A percentile compares a stretch with the other conserved stretches of the same genome.
Conservation (phyloP, 1,140 invertebrate species). For the Musca domestica region DNA sequence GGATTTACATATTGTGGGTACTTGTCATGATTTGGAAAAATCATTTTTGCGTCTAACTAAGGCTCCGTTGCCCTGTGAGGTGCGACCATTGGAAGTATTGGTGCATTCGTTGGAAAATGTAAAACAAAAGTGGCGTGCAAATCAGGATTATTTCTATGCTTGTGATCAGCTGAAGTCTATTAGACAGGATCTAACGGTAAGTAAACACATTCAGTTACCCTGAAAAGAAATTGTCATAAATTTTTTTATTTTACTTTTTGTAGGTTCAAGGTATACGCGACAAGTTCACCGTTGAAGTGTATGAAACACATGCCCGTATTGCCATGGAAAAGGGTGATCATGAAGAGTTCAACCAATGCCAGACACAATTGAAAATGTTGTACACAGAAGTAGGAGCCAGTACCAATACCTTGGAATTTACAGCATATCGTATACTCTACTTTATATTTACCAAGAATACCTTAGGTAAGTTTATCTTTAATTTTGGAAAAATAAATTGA, state of each 20-base stretch:
- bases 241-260: constrained; percentile 29
- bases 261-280: constrained; percentile 94
- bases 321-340: constrained; percentile 96
- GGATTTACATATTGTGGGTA: constrained; percentile 88
- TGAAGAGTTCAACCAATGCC: constrained; percentile 98
- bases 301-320: constrained; percentile 96
- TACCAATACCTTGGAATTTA: constrained; percentile 81
- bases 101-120: constrained; percentile 83
- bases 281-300: constrained; percentile 92
- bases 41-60: constrained; percentile 91
- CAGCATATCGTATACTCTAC: constrained; percentile 92
- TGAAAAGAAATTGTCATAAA: not conserved
- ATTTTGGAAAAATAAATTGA: not conserved
- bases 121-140: constrained; percentile 83
- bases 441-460: constrained; percentile 97
- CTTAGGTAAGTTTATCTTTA: constrained; percentile 68
- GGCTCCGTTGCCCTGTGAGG: constrained; percentile 88
- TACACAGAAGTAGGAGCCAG: constrained; percentile 73
- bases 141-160: constrained; percentile 91
- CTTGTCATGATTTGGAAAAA: constrained; percentile 90
- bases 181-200: constrained; percentile 94
- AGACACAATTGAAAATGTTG: constrained; percentile 93
- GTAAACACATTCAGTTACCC: constrained; percentile 46
- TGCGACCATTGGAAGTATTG: constrained; percentile 84
- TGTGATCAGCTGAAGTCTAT: constrained; percentile 99